A percentile compares a stretch with the other conserved stretches of the same genome.
Conservation (phyloP, 2,113 vertebrate genomes). For the Pterophyllum scalare region DNA sequence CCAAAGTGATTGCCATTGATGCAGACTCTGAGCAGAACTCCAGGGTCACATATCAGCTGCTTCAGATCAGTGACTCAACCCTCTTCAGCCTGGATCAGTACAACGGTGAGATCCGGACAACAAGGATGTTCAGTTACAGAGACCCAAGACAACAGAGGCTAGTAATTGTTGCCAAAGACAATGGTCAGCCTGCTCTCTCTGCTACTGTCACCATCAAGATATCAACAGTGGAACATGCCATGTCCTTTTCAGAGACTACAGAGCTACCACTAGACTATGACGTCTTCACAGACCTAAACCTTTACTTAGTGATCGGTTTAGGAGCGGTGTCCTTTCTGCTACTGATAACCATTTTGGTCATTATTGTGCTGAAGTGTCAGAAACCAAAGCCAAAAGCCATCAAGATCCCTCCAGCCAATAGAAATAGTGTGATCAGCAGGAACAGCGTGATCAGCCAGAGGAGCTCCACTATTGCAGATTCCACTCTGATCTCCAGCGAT, state of each 20-base stretch:
- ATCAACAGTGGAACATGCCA: slow-evolving; percentile 75
- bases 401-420: slow-evolving; percentile 70
- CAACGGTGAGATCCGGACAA: slow-evolving; percentile 81
- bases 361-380: slow-evolving; percentile 82
- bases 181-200: slow-evolving; percentile 81
- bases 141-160: slow-evolving; percentile 77
- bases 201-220: slow-evolving; percentile 82
- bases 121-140: slow-evolving; percentile 80
- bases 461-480: slow-evolving; percentile 82
- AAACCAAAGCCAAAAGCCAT: slow-evolving; percentile 77
- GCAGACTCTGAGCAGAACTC: slow-evolving; percentile 81
- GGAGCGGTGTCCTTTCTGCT: slow-evolving; percentile 81
- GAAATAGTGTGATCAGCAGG: slow-evolving; percentile 77
- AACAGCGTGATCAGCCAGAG: slow-evolving; percentile 81
- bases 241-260: slow-evolving; percentile 79
- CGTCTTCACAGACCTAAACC: slow-evolving; percentile 80
- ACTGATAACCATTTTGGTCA: slow-evolving; percentile 80
- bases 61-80: slow-evolving; percentile 72
- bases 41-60: slow-evolving; percentile 80
- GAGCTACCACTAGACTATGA: slow-evolving; percentile 78
- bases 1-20: slow-evolving; percentile 81
- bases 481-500: slow-evolving; percentile 82
- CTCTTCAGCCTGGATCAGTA: slow-evolving; percentile 82
- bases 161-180: slow-evolving; percentile 81
- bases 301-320: slow-evolving; percentile 81